Evolutionary conservation across 2,113 vertebrate species (phyloP).

Genomic region (Thomomys bottae): DNA sequence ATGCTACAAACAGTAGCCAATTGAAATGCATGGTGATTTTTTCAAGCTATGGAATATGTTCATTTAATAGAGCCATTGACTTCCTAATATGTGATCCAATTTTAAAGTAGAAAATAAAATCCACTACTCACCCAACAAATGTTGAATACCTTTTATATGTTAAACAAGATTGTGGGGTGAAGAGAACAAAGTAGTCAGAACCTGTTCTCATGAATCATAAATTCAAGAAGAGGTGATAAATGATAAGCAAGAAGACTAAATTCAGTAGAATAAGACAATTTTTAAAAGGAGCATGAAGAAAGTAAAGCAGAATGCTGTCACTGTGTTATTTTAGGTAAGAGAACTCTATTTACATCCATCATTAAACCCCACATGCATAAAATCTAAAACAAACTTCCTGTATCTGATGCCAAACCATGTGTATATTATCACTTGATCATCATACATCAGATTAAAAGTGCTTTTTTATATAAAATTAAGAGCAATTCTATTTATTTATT

Average conservation of each 20-base stretch:
- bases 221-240: background rate
- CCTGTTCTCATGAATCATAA: background rate
- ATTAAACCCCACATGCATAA: constrained; percentile 38
- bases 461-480: constrained; percentile 22
- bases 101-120: constrained; percentile 8
- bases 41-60: background rate
- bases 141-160: background rate
- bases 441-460: background rate
- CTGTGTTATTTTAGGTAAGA: background rate
- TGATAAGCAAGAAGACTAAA: background rate
- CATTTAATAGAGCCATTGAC: background rate
- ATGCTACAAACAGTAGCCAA: background rate
- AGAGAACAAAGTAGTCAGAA: background rate
- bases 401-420: background rate
- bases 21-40: background rate
- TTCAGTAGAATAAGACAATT: constrained; percentile 4
- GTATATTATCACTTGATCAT: background rate
- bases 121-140: constrained; percentile 2
- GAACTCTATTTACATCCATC: background rate
- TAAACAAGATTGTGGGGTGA: background rate
- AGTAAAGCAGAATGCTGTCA: background rate
- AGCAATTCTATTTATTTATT: background rate
- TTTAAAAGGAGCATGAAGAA: background rate
- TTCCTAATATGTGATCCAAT: background rate
- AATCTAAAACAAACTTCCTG: constrained; percentile 22